Base-by-base conservation (phyloP, 1,140 invertebrate genomes). In the Cydia strobilella region DNA sequence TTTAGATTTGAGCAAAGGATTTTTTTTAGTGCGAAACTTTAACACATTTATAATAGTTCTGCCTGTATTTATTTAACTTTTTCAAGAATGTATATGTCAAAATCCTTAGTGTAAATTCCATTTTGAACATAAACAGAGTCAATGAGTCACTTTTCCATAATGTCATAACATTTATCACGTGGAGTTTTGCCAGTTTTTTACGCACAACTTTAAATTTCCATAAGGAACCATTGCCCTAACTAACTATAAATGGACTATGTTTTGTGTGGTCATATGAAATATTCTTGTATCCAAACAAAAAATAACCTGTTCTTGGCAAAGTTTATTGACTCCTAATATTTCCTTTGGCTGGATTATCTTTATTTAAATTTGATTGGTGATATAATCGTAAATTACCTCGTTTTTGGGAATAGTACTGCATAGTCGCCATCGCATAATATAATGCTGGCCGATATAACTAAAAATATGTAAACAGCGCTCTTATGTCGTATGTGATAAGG, bases 291-390 rank as follows among this genome's bases (percentile, higher is more conserved):
- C 84, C 85, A 87, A 89, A 86, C 84, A 86, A 88, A 88, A 87
- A 85, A 84, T 80, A 92, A 92, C 89, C 86, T 79, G 89, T 91
- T 90, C 79, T 83, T 18, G 31, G 23, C 75, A 79, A 85, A 82
- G 90, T 91, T 92, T 92, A 84, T 91, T 92, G 90, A 92, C 90
- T 90, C 85, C 87, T 85, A 89, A 86, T 86, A 85, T 89, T 86
- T 86, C 82, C 78, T 18, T 80, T 82, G 75, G 65, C 35, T 63
- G 72, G 31, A 74, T 62, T 39, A 39, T 15, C 12, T 69, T 66
- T 63, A 76, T 72, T 76, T 39, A 73, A 72, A 76, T 76, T 69
- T 69, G 65, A 69, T 69, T 69, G 65, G 65, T 69, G 65, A 35
- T 69, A 69, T 69, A 39, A 69, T 69, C 65, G 35, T 69, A 69